phyloP scores from a whole-genome alignment of 2,888 invertebrate species.

The Rapana venosa region DNA sequence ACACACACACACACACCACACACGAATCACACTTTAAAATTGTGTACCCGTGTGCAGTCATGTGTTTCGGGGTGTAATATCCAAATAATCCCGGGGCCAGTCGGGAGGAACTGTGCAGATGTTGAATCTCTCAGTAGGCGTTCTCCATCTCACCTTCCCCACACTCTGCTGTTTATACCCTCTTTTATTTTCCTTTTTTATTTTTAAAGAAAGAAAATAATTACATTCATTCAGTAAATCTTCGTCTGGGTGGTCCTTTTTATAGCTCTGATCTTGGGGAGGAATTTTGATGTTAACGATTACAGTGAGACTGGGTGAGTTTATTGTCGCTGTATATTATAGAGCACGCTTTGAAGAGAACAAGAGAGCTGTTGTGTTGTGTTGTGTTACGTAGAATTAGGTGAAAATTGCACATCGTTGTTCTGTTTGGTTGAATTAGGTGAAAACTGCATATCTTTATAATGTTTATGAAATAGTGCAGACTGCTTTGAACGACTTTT shows the following conservation, averaged over 20 bases:
- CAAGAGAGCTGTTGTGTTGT: too few relatives aligned
- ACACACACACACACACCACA: too few relatives aligned
- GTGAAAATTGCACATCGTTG: too few relatives aligned
- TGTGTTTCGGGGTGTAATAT: constrained; percentile 17
- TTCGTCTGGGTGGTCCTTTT: background rate
- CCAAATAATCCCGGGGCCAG: constrained; percentile 1
- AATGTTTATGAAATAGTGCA: too few relatives aligned
- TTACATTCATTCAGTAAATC: background rate
- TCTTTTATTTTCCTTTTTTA: background rate
- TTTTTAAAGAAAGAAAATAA: background rate
- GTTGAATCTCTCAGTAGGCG: background rate
- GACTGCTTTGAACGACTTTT: too few relatives aligned
- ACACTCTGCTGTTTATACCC: background rate
- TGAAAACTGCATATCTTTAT: too few relatives aligned
- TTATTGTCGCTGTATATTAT: too few relatives aligned
- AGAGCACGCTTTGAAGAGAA: too few relatives aligned
- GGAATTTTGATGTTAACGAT: too few relatives aligned
- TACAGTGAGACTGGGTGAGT: too few relatives aligned
- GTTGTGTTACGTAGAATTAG: too few relatives aligned
- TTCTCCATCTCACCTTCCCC: background rate
- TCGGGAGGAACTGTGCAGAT: background rate
- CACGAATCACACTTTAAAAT: background rate
- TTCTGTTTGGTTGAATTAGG: too few relatives aligned
- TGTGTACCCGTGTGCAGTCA: background rate
- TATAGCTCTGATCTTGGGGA: background rate